phyloP scores from a whole-genome alignment of 2,113 vertebrate genomes.

The Accipiter cooperii region DNA sequence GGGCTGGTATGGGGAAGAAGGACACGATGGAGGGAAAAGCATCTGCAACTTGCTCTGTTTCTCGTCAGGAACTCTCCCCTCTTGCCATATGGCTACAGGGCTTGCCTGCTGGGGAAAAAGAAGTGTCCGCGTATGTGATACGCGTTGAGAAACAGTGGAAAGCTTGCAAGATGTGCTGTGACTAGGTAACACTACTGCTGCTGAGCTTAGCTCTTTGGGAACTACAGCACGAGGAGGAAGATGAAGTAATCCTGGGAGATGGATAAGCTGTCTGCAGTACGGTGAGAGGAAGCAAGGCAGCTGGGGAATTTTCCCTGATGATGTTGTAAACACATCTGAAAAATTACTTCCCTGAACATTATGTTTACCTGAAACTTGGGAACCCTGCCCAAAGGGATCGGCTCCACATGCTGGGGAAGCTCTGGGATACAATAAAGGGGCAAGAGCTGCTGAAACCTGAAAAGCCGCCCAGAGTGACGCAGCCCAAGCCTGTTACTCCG shows the following conservation, averaged over 20 bases:
- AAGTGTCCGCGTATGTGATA: neutral
- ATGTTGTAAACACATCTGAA: neutral
- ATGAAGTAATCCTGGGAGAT: neutral
- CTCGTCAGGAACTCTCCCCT: neutral
- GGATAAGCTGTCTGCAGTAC: neutral
- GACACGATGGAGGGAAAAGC: neutral
- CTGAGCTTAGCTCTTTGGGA: neutral
- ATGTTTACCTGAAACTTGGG: conserved; percentile 18
- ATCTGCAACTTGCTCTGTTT: neutral
- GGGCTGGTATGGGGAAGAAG: neutral
- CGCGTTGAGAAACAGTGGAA: neutral
- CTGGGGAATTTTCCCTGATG: neutral
- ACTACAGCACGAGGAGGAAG: neutral
- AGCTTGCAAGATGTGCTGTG: neutral
- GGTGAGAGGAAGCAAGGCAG: neutral
- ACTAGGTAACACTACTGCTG: neutral
- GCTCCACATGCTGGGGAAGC: neutral
- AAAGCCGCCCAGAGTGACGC: neutral
- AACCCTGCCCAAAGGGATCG: neutral
- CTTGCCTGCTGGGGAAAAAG: neutral
- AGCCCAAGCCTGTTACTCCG: neutral
- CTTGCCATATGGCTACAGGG: neutral
- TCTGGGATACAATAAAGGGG: neutral
- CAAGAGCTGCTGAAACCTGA: neutral
- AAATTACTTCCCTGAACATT: neutral